Percentiles rank a stretch among this genome's conserved stretches.
Conservation (phyloP, 2,888 invertebrate genomes). For the Strigamia crassipes region DNA sequence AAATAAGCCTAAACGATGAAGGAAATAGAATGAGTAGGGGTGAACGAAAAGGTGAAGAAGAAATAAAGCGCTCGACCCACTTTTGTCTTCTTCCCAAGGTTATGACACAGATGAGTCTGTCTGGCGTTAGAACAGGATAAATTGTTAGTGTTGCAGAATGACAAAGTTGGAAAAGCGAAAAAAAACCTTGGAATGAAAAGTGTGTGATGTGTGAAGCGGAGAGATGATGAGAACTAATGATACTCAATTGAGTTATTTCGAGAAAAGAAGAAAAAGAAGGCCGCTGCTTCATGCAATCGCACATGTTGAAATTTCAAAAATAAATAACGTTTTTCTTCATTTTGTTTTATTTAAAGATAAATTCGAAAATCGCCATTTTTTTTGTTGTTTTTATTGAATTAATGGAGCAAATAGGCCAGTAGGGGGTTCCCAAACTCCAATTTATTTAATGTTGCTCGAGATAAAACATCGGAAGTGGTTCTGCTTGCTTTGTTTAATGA, state of each 20-base stretch:
- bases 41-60: constrained; percentile 9
- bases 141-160: constrained; percentile 6
- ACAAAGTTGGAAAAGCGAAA: not conserved
- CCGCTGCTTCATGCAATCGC: not conserved
- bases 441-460: no score
- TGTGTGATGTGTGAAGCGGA: constrained; percentile 14
- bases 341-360: not conserved
- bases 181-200: constrained; percentile 22
- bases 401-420: no score
- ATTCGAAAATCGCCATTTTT: no score
- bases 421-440: no score
- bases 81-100: constrained; percentile 25
- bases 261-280: not conserved
- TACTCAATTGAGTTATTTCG: constrained; percentile 34
- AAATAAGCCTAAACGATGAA: not conserved
- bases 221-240: constrained; percentile 5
- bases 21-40: constrained; percentile 25
- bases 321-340: not conserved
- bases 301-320: not conserved
- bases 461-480: no score
- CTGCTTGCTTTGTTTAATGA: no score
- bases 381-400: no score
- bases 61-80: not conserved
- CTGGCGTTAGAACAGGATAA: not conserved
- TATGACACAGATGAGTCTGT: constrained; percentile 10